Conservation (phyloP, 2,113 vertebrate species). For the Cephalopterus ornatus region DNA sequence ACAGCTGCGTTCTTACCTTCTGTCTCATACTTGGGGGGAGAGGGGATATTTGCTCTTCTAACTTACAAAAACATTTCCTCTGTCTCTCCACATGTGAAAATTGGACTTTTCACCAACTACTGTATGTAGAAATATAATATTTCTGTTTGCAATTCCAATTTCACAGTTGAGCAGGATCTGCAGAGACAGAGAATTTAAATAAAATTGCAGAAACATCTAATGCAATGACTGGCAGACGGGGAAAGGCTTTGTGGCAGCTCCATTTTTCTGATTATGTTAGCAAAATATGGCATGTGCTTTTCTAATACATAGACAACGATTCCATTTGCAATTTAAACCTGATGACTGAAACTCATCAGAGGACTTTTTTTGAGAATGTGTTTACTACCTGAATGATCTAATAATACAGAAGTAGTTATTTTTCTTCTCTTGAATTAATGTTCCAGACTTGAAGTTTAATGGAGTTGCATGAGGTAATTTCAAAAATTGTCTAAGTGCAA, state of each 20-base stretch:
- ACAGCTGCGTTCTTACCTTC: not conserved
- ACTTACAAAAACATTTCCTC: not conserved
- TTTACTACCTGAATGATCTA: slow-evolving; percentile 58
- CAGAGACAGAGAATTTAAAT: slow-evolving; percentile 78
- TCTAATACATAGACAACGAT: slow-evolving; percentile 50
- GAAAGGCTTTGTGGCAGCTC: slow-evolving; percentile 70
- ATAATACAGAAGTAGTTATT: slow-evolving; percentile 21
- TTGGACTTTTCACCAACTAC: slow-evolving; percentile 67
- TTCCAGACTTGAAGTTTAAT: slow-evolving; percentile 51
- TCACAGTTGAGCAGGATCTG: slow-evolving; percentile 80
- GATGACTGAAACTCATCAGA: slow-evolving; percentile 64
- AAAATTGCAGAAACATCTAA: slow-evolving; percentile 78
- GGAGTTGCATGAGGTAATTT: slow-evolving; percentile 45
- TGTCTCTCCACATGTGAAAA: slow-evolving; percentile 59
- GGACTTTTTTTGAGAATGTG: not conserved
- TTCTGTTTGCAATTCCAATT: slow-evolving; percentile 84
- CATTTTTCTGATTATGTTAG: slow-evolving; percentile 80
- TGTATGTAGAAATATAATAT: slow-evolving; percentile 75
- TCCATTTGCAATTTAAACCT: slow-evolving; percentile 73
- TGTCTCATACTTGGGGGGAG: not conserved
- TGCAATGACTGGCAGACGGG: slow-evolving; percentile 77
- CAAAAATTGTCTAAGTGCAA: slow-evolving; percentile 49
- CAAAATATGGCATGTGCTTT: slow-evolving; percentile 74
- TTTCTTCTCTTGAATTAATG: slow-evolving; percentile 43
- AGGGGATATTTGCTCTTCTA: not conserved